Conservation (phyloP, 2,888 invertebrate species). For the Microctonus aethiopoides region DNA sequence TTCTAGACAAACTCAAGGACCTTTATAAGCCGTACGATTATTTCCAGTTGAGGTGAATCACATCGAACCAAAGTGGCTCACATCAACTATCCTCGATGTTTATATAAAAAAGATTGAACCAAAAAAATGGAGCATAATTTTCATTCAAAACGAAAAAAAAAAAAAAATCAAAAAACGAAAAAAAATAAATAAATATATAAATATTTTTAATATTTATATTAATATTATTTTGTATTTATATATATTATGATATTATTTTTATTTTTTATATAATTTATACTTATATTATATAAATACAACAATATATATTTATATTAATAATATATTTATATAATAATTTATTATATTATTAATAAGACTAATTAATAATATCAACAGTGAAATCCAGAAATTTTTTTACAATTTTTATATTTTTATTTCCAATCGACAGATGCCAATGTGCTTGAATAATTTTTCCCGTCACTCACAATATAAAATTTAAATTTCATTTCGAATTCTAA, state of each 20-base stretch:
- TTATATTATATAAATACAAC: too few relatives aligned
- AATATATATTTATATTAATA: too few relatives aligned
- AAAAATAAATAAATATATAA: too few relatives aligned
- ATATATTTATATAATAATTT: too few relatives aligned
- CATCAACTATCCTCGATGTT: not conserved
- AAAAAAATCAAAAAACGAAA: too few relatives aligned
- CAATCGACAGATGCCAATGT: not conserved
- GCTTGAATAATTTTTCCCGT: not conserved
- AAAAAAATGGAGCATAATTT: too few relatives aligned
- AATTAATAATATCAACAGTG: not conserved
- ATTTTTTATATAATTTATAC: too few relatives aligned
- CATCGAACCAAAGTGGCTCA: constrained; percentile 16
- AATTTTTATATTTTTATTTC: not conserved
- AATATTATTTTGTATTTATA: too few relatives aligned
- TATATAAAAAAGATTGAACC: not conserved
- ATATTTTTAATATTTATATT: too few relatives aligned
- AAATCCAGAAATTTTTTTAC: not conserved
- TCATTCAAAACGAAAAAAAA: too few relatives aligned
- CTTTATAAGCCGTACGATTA: constrained; percentile 26
- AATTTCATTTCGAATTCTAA: not conserved
- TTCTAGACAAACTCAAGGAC: constrained; percentile 18
- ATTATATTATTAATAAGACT: too few relatives aligned
- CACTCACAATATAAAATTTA: not conserved
- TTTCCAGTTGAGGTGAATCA: constrained; percentile 28
- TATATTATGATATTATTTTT: too few relatives aligned